Conservation (phyloP, 2,888 invertebrate species). For the Microctonus aethiopoides region DNA sequence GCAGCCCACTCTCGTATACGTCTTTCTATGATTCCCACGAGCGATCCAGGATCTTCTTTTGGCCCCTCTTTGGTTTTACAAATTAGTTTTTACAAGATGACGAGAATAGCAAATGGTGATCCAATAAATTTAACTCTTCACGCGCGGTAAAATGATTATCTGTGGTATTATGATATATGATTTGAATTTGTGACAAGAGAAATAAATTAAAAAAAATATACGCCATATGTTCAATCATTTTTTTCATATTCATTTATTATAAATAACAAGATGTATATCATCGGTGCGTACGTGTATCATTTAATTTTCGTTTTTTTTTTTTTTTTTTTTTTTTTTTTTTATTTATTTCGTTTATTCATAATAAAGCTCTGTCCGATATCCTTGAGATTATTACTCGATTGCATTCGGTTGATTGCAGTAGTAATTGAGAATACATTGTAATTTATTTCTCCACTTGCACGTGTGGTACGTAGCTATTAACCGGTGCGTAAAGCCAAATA, state of each 20-base stretch:
- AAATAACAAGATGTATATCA: constrained; percentile 65
- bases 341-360: constrained; percentile 45
- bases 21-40: constrained; percentile 17
- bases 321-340: constrained; percentile 10
- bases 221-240: constrained; percentile 28
- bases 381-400: background rate
- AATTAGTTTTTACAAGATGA: constrained; percentile 20
- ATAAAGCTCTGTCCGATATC: constrained; percentile 59
- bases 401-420: background rate
- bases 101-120: constrained; percentile 30
- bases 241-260: constrained; percentile 60
- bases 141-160: too few species aligned
- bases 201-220: background rate
- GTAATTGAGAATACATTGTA: constrained; percentile 5
- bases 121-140: background rate
- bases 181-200: background rate
- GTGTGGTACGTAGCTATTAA: constrained; percentile 27
- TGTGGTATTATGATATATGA: too few species aligned
- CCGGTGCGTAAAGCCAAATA: constrained; percentile 26
- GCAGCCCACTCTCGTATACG: constrained; percentile 2
- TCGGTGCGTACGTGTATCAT: constrained; percentile 62
- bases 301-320: constrained; percentile 46
- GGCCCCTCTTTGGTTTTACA: constrained; percentile 6
- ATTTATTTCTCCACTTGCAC: constrained; percentile 1
- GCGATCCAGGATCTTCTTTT: constrained; percentile 27